Evolutionary conservation across 2,113 vertebrate genomes (phyloP), one percentile per base, ranked within the genome.

Genomic region (Cercocebus atys): DNA sequence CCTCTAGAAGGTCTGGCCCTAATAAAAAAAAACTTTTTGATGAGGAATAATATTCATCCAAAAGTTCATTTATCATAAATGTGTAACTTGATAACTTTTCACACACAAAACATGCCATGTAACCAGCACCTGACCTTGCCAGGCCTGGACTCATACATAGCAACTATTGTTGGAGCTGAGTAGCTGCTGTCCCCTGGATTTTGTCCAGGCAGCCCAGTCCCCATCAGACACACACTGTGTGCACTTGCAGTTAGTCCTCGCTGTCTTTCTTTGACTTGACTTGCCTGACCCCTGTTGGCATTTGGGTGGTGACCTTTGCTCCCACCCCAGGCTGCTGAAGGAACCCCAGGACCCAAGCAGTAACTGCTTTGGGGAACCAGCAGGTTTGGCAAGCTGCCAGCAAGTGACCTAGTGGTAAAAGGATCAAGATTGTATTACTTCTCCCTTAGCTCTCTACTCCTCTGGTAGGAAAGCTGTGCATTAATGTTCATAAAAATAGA

Each of bases 371-470:
- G 80, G 52, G 86, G 84, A 94, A 47, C 13, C 17, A 89, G 84
- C 68, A 89, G 75, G 18, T 43, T 73, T 83, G 89, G 89, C 79
- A 45, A 81, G 40, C 81, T 25, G 57, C 94, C 95, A 93, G 57
- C 0, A 0, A 64, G 40, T 96, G 57, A 86, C 17, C 27, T 83
- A 30, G 59, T 38, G 61, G 61, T 79, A 32, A 92, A 93, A 92
- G 82, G 84, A 57, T n/a, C 66, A 40, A 75, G 35, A 61, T 90
- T 73, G 2, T 45, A 13, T 96, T 81, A 45, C 78, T 83, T 90
- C 85, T 22, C 64, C 59, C 80, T 93, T 12, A 23, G 47, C 20
- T 94, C 14, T 81, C 86, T 55, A 80, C 82, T 64, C 64, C 40
- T 70, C 45, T 89, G 55, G 45, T 87, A 55, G 61, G 70, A 94